phyloP scores from a whole-genome alignment of 2,888 invertebrate genomes.

The Carabus problematicus region DNA sequence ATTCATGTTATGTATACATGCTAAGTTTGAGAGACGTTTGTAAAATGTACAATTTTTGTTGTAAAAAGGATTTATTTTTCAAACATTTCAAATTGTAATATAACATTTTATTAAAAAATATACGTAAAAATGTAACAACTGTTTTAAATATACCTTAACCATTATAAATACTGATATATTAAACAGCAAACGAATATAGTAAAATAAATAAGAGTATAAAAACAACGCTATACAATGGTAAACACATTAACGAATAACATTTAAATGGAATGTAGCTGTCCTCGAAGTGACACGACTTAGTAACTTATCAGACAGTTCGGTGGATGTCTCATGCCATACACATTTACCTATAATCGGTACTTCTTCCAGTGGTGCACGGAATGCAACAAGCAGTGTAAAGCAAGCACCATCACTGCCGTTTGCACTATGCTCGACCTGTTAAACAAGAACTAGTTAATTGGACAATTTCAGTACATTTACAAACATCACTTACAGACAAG shows the following conservation, averaged over 20 bases:
- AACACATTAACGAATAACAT: conserved; percentile 75
- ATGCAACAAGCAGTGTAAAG: conserved; percentile 81
- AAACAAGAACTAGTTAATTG: conserved; percentile 31
- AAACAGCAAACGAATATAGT: conserved; percentile 33
- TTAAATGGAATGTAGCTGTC: conserved; percentile 80
- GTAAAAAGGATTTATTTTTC: background rate
- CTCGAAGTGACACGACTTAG: conserved; percentile 72
- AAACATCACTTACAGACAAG: conserved; percentile 62
- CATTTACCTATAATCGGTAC: conserved; percentile 87
- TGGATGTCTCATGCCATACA: conserved; percentile 84
- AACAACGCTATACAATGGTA: conserved; percentile 20
- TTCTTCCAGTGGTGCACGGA: conserved; percentile 84
- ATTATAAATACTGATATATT: conserved; percentile 30
- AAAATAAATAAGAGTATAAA: conserved; percentile 29
- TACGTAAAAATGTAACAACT: conserved; percentile 39
- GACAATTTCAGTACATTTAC: conserved; percentile 7
- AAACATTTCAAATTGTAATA: conserved; percentile 21
- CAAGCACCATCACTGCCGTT: conserved; percentile 77
- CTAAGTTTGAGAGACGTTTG: too few species aligned
- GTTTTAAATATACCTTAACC: conserved; percentile 33
- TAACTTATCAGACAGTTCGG: conserved; percentile 72
- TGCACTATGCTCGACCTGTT: conserved; percentile 70
- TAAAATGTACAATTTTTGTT: too few species aligned
- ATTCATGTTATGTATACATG: too few species aligned
- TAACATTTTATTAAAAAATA: conserved; percentile 41